Evolutionary conservation across 2,888 invertebrate species (phyloP).

Genomic region (Diabrotica balteata): DNA sequence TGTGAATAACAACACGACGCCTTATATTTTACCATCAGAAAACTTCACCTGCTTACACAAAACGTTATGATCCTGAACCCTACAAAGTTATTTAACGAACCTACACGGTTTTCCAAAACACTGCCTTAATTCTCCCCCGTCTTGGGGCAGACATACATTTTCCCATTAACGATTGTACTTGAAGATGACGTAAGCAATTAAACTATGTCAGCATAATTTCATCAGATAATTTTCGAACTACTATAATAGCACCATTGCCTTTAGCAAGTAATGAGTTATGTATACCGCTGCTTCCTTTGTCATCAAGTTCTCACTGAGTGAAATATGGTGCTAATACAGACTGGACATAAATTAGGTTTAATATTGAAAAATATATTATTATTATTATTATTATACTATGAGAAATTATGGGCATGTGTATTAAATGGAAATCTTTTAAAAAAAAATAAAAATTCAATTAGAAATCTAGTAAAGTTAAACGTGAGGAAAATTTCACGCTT

Average conservation of each 20-base stretch:
- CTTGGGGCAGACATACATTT: slow-evolving; percentile 15
- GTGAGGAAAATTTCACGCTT: too few species aligned
- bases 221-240: slow-evolving; percentile 22
- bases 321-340: too few species aligned
- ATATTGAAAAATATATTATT: too few species aligned
- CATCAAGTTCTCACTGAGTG: too few species aligned
- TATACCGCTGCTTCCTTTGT: slow-evolving; percentile 4
- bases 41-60: not conserved
- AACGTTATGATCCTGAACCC: slow-evolving; percentile 1
- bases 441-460: too few species aligned
- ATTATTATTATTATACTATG: too few species aligned
- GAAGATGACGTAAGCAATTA: slow-evolving; percentile 22
- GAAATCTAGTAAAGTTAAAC: too few species aligned
- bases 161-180: slow-evolving; percentile 16
- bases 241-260: slow-evolving; percentile 2
- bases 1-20: too few species aligned
- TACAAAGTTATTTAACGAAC: not conserved
- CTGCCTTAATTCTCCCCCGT: slow-evolving; percentile 10
- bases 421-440: too few species aligned
- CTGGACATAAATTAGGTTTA: too few species aligned
- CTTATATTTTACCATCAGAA: too few species aligned
- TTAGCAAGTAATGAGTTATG: slow-evolving; percentile 19
- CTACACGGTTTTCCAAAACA: slow-evolving; percentile 3
- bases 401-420: too few species aligned
- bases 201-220: slow-evolving; percentile 28